Percentiles rank a stretch among this genome's conserved stretches.
phyloP scores from a whole-genome alignment of 2,113 vertebrate species.

The Gobiocypris rarus region DNA sequence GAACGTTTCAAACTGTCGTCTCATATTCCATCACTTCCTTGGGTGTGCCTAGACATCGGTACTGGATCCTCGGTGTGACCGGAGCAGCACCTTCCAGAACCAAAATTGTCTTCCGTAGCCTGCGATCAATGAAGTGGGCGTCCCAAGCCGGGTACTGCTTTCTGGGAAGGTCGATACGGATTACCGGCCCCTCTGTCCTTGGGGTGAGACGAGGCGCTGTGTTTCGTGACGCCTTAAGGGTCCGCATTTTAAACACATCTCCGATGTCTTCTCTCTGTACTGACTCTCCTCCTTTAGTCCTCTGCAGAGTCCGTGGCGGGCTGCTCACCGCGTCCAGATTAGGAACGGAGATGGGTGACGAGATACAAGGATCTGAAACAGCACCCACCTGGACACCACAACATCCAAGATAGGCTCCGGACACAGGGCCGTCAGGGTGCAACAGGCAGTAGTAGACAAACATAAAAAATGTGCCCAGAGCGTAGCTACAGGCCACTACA shows the following conservation, averaged over 20 bases:
- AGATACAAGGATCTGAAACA: conserved; percentile 64
- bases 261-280: conserved; percentile 77
- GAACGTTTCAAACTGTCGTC: conserved; percentile 86
- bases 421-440: conserved; percentile 90
- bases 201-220: conserved; percentile 74
- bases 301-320: conserved; percentile 91
- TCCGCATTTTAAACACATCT: conserved; percentile 92
- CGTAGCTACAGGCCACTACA: conserved; percentile 92
- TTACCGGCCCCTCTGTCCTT: conserved; percentile 92
- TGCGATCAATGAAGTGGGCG: conserved; percentile 94
- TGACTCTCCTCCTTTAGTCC: conserved; percentile 91
- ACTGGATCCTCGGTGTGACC: conserved; percentile 88
- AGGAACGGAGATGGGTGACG: conserved; percentile 65
- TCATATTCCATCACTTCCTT: conserved; percentile 97
- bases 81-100: conserved; percentile 90
- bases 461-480: conserved; percentile 98
- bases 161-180: conserved; percentile 95
- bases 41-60: conserved; percentile 84
- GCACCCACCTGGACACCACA: conserved; percentile 75
- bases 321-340: conserved; percentile 84
- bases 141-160: conserved; percentile 99
- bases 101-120: conserved; percentile 94
- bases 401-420: conserved; percentile 76
- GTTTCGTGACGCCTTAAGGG: conserved; percentile 75
- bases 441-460: conserved; percentile 97